These are phyloP conservation scores for Geococcyx californianus DNA, from an alignment of 2,113 vertebrate genomes.

Conservation along the genomic window DNA sequence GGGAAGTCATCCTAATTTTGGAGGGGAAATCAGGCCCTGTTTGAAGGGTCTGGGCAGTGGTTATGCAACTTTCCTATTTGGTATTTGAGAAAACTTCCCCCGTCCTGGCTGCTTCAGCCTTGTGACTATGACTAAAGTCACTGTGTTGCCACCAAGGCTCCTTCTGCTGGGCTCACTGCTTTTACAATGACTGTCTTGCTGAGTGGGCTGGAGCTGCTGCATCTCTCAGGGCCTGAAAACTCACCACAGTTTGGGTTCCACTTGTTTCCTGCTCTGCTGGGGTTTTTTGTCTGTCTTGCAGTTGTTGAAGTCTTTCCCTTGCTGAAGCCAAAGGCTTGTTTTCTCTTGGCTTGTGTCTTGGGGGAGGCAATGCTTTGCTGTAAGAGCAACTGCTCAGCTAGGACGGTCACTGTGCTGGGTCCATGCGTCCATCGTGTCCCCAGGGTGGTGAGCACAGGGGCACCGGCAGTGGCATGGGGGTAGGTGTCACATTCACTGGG, in stretches of 20 bases:
- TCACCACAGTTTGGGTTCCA: neutral
- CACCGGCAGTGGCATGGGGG: accelerated
- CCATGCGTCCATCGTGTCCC: neutral
- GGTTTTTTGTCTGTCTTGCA: neutral
- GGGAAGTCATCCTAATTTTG: neutral
- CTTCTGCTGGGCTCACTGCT: neutral
- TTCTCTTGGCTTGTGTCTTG: neutral
- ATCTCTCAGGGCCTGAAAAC: neutral
- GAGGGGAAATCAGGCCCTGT: neutral
- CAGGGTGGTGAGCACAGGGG: neutral
- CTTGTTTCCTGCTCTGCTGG: neutral
- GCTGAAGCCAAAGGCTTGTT: neutral
- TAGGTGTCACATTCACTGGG: neutral
- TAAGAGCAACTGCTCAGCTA: neutral
- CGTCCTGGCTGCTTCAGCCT: neutral
- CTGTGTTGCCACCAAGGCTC: neutral
- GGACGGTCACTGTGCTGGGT: too few relatives aligned
- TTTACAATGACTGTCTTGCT: neutral
- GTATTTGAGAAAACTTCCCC: conserved; percentile 30
- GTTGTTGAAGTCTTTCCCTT: neutral
- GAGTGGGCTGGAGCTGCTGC: neutral
- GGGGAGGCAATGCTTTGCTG: neutral
- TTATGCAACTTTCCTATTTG: conserved; percentile 32
- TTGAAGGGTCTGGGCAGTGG: neutral
- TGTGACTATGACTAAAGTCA: conserved; percentile 52